Conservation (phyloP, 1,140 invertebrate species). For the Phortica variegata region DNA sequence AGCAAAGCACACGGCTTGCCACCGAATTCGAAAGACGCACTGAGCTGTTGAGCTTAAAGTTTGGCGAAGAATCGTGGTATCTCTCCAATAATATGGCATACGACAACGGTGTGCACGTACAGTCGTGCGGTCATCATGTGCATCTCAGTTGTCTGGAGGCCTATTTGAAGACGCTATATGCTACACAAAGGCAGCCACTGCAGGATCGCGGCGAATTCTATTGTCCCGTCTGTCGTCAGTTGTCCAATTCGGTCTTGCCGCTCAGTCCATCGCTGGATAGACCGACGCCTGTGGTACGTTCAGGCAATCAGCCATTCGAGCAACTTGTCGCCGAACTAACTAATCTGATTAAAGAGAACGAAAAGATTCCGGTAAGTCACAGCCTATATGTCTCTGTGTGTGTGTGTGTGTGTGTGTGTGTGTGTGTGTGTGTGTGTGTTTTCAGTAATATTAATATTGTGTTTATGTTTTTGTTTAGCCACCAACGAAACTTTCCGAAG, state of each 20-base stretch:
- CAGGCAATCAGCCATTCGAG: conserved; percentile 61
- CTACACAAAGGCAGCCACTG: conserved; percentile 72
- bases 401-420: background rate
- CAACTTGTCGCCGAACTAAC: conserved; percentile 64
- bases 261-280: conserved; percentile 78
- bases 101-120: conserved; percentile 92
- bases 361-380: conserved; percentile 63
- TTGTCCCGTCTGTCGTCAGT: conserved; percentile 90
- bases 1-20: conserved; percentile 35
- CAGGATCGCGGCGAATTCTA: conserved; percentile 87
- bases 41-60: conserved; percentile 42
- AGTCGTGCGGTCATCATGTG: conserved; percentile 94
- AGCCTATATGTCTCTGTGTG: conserved; percentile 1
- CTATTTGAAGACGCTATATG: conserved; percentile 80
- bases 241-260: conserved; percentile 90
- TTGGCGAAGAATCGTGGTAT: conserved; percentile 70
- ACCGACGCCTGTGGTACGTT: conserved; percentile 65
- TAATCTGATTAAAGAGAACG: conserved; percentile 69
- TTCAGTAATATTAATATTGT: background rate
- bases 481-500: conserved; percentile 69
- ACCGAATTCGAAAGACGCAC: conserved; percentile 46
- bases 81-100: conserved; percentile 84
- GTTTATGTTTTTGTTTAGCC: conserved; percentile 56
- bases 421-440: background rate
- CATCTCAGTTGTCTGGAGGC: conserved; percentile 90